phyloP scores from a whole-genome alignment of 2,113 vertebrate species.

The Platanista minor region DNA sequence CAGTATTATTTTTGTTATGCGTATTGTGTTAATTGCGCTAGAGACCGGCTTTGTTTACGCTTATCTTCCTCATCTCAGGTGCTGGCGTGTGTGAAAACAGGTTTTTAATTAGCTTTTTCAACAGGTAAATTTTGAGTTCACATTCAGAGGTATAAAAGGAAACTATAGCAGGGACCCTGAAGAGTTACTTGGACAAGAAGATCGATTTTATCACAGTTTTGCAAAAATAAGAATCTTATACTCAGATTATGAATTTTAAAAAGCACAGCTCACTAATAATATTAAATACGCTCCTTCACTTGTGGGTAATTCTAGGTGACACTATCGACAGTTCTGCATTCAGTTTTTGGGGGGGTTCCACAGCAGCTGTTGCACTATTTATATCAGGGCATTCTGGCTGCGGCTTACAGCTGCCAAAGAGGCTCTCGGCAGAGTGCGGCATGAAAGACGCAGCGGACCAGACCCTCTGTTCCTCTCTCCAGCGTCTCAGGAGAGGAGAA shows the following conservation, averaged over 20 bases:
- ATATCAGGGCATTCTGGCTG: accelerated
- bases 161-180: conserved; percentile 3
- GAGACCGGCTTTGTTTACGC: background rate
- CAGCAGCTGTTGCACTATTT: accelerated
- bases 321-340: accelerated
- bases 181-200: conserved; percentile 25
- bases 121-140: conserved; percentile 65
- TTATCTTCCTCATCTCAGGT: background rate
- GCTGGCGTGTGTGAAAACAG: background rate
- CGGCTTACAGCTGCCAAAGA: accelerated
- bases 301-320: background rate
- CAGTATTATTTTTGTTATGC: background rate
- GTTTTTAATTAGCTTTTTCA: conserved; percentile 18
- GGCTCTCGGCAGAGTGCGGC: accelerated
- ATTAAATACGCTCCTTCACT: background rate
- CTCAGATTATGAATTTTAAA: background rate
- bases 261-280: background rate
- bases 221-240: conserved; percentile 36
- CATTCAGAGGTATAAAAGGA: conserved; percentile 56
- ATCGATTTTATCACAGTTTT: background rate
- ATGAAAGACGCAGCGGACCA: accelerated
- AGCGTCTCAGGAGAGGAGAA: accelerated
- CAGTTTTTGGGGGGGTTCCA: accelerated
- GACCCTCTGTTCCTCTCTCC: accelerated
- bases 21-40: accelerated